Percentiles rank a stretch among this genome's conserved stretches.
Evolutionary conservation across 1,140 invertebrate species (phyloP).

Genomic region (Pseudomyrmex pallidus): DNA sequence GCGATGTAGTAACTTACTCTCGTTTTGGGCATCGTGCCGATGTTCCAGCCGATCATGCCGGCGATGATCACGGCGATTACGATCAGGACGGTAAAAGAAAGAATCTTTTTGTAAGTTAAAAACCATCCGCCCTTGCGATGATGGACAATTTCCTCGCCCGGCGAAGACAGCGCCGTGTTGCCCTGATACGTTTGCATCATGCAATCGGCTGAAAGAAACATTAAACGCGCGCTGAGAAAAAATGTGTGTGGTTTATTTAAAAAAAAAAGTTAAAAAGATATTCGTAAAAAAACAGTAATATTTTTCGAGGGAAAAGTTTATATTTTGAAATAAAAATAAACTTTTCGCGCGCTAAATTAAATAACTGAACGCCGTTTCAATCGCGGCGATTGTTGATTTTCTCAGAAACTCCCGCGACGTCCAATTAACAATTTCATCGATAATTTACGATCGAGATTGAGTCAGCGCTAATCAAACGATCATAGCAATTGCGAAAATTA

Average conservation of each 20-base stretch:
- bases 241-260: not conserved
- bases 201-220: slow-evolving; percentile 72
- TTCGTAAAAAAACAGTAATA: not conserved
- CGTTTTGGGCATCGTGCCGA: slow-evolving; percentile 69
- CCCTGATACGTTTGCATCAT: slow-evolving; percentile 75
- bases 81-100: slow-evolving; percentile 69
- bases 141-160: slow-evolving; percentile 74
- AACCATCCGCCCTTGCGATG: slow-evolving; percentile 79
- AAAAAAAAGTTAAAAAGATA: not conserved
- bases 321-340: not conserved
- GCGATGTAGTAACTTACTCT: slow-evolving; percentile 64
- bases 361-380: not conserved
- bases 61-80: slow-evolving; percentile 73
- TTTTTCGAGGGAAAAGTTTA: not conserved
- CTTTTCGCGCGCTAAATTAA: not conserved
- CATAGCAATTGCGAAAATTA: not conserved
- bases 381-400: not conserved
- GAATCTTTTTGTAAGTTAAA: slow-evolving; percentile 76
- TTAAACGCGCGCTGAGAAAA: slow-evolving; percentile 19
- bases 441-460: not conserved
- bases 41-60: slow-evolving; percentile 76
- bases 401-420: not conserved
- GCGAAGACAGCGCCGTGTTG: slow-evolving; percentile 48
- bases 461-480: not conserved
- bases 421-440: not conserved